Evolutionary conservation across 2,113 vertebrate genomes (phyloP), one percentile per base, ranked within the genome.

Genomic region (Phyllopteryx taeniolatus): DNA sequence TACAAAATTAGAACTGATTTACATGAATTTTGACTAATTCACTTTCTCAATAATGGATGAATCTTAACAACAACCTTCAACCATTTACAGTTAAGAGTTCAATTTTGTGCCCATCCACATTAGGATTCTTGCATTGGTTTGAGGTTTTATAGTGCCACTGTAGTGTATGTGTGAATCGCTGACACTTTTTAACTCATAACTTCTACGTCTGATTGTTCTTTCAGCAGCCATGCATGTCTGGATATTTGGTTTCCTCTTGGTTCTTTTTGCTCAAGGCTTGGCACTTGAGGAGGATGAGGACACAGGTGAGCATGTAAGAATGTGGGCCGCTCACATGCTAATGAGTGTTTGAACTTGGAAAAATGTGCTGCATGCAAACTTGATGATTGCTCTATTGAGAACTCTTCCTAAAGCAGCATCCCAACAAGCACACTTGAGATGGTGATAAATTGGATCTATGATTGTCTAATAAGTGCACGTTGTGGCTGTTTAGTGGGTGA

Each of bases 301-400:
- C 74, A 91, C 91, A 87, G 91, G 93, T 92, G 72, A 92, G 90
- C 31, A 27, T 8, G 66, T 11, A 22, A 57, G 74, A 59, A 14
- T 51, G 54, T 63, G 74, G 75, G 42, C 73, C 65, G 35, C 9
- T n/a, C 33, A 19, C 44, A 11, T n/a, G 68, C 63, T 66, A 35
- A 2, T 44, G 22, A 63, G 19, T 56, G 51, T 5, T 14, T 5
- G 2, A 22, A 66, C 20, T 19, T 62, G 35, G 8, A 46, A 66
- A 44, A 57, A 66, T 22, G 44, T 14, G 60, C 33, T 54, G 59
- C 31, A 42, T 49, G 72, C 33, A n/a, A 67, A 69, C 47, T 56
- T 73, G 49, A 68, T 67, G 69, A 74, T 70, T 74, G 59, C 13
- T 60, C 19, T 59, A 31, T 53, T 47, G 54, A 74, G 65, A 75